phyloP scores from a whole-genome alignment of 2,797 vertebrate species.

The Lagorchestes hirsutus region DNA sequence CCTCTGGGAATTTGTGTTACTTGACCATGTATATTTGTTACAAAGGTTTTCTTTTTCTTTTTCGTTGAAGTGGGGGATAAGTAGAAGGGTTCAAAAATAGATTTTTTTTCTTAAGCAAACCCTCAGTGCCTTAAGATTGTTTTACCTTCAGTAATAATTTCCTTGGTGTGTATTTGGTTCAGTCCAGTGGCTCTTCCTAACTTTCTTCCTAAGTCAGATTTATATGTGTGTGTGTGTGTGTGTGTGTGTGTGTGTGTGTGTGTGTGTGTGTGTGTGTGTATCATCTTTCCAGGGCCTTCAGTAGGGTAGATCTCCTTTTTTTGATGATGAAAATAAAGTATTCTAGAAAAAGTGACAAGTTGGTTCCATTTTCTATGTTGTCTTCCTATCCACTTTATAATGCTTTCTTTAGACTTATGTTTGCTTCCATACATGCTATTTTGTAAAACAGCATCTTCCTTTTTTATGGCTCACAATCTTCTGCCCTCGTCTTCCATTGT shows the following conservation, averaged over 20 bases:
- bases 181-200: neutral
- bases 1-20: neutral
- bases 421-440: neutral
- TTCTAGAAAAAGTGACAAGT: neutral
- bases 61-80: neutral
- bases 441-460: neutral
- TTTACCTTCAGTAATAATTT: neutral
- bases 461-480: neutral
- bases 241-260: no score
- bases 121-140: neutral
- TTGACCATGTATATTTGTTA: neutral
- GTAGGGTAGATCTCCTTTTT: neutral
- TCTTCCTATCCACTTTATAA: neutral
- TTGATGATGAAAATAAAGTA: neutral
- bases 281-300: neutral
- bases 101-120: neutral
- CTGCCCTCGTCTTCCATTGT: neutral
- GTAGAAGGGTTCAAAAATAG: neutral
- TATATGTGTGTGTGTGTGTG: no score
- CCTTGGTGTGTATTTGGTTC: neutral
- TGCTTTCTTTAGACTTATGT: neutral
- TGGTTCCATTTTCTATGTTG: neutral
- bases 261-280: no score
- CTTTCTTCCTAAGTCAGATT: neutral
- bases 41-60: neutral